Evolutionary conservation across 2,797 vertebrate species (phyloP).

Genomic region (Enteromius fasciolatus): DNA sequence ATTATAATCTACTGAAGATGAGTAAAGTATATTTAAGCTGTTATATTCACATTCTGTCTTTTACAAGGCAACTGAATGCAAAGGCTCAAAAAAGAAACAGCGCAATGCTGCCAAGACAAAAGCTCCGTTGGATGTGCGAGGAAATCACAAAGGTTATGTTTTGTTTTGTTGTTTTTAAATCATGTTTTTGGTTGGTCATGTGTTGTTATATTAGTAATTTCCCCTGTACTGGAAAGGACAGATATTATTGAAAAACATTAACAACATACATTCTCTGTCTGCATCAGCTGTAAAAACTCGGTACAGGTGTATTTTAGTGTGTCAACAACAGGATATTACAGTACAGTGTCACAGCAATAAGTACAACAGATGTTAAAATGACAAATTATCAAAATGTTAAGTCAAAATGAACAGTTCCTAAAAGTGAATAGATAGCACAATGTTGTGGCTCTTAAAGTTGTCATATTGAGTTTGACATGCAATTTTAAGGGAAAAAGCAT

Average conservation of each 20-base stretch:
- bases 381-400: neutral
- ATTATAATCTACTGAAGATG: neutral
- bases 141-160: constrained; percentile 36
- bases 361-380: neutral
- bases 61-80: constrained; percentile 46
- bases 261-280: neutral
- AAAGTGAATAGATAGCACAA: neutral
- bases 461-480: neutral
- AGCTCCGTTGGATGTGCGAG: neutral
- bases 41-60: neutral
- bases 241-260: neutral
- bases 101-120: constrained; percentile 27
- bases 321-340: neutral
- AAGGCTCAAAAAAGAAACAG: constrained; percentile 53
- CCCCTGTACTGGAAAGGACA: neutral
- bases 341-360: neutral
- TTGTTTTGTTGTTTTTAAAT: neutral
- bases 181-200: neutral
- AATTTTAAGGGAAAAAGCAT: neutral
- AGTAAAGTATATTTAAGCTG: neutral
- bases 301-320: neutral
- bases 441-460: neutral
- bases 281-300: neutral
- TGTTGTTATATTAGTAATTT: neutral
- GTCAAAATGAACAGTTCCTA: neutral